A percentile compares a stretch with the other conserved stretches of the same genome.
Evolutionary conservation across 2,797 vertebrate species (phyloP).

Genomic region (Babyrousa celebensis): DNA sequence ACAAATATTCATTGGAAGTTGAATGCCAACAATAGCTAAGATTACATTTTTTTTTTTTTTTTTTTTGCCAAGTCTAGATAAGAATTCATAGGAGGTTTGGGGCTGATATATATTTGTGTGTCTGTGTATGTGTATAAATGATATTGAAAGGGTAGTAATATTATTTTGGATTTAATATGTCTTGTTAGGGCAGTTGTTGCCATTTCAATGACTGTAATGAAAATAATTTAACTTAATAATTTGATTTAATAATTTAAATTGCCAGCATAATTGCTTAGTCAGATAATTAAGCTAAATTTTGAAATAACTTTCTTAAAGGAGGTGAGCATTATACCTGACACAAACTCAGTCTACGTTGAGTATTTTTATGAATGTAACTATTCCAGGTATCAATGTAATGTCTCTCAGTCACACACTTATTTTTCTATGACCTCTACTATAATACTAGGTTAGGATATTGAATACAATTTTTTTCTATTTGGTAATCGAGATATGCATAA

Average conservation of each 20-base stretch:
- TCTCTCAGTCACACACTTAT: not conserved
- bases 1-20: not conserved
- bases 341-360: not conserved
- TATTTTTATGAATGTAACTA: not conserved
- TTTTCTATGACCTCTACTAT: not conserved
- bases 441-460: not conserved
- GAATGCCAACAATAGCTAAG: not conserved
- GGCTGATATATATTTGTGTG: not conserved
- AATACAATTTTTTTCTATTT: not conserved
- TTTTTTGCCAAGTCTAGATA: not conserved
- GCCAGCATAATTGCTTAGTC: not conserved
- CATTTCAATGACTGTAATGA: not conserved
- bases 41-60: not conserved
- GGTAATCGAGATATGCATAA: not conserved
- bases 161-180: not conserved
- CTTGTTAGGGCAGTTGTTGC: not conserved
- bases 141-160: not conserved
- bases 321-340: not conserved
- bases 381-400: not conserved
- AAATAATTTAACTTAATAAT: too few relatives aligned
- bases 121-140: not conserved
- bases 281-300: not conserved
- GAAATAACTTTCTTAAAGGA: not conserved
- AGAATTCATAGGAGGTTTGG: not conserved
- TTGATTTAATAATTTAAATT: too few relatives aligned